These are phyloP conservation scores for Apodemus agrarius DNA, from an alignment of 2,797 vertebrate genomes.

Conservation along the genomic window DNA sequence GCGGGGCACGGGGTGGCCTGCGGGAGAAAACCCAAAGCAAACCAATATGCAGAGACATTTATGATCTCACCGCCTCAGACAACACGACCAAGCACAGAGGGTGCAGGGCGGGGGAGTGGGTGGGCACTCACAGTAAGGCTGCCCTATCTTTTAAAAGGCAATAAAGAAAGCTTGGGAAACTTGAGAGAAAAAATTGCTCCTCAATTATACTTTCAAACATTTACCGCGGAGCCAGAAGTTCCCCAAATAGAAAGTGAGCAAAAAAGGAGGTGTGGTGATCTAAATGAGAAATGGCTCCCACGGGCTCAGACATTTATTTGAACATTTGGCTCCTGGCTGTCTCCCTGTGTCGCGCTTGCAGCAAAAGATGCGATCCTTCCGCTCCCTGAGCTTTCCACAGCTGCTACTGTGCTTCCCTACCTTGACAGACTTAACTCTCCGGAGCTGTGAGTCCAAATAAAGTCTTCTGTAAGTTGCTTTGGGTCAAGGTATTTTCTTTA, in stretches of 20 bases:
- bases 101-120: too few relatives aligned
- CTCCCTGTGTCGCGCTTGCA: background rate
- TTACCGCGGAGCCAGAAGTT: background rate
- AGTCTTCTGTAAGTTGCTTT: background rate
- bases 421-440: background rate
- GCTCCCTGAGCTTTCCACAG: background rate
- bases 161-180: too few relatives aligned
- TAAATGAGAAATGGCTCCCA: background rate
- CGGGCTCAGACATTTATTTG: too few relatives aligned
- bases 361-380: background rate
- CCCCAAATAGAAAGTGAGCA: background rate
- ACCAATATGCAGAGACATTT: too few relatives aligned
- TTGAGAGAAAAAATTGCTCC: background rate
- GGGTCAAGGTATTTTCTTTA: too few relatives aligned
- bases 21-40: too few relatives aligned
- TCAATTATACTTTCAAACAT: background rate
- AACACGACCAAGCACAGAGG: too few relatives aligned
- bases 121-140: too few relatives aligned
- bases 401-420: too few relatives aligned
- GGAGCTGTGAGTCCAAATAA: background rate
- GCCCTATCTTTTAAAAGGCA: too few relatives aligned
- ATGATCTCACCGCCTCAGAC: too few relatives aligned
- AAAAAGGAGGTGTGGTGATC: background rate
- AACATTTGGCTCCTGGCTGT: background rate
- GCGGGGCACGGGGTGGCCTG: too few relatives aligned